phyloP scores from a whole-genome alignment of 2,113 vertebrate species.

The Trichomycterus rosablanca region DNA sequence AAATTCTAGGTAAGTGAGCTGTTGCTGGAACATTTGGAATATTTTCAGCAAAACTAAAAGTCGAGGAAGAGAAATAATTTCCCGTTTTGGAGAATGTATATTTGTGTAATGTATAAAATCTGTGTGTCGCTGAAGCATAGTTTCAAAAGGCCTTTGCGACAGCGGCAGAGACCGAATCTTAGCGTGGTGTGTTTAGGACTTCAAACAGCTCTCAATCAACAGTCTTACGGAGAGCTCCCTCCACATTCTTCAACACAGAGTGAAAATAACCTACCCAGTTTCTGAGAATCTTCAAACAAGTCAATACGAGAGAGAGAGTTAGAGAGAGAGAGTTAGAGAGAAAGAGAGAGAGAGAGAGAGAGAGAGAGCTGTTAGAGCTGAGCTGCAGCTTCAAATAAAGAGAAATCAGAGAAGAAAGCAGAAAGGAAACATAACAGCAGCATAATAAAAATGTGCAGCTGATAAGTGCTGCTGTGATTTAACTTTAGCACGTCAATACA shows the following conservation, averaged over 20 bases:
- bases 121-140: conserved; percentile 63
- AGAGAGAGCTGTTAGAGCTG: conserved; percentile 12
- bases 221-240: conserved; percentile 52
- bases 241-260: conserved; percentile 25
- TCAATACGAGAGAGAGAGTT: conserved; percentile 33
- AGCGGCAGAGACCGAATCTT: conserved; percentile 67
- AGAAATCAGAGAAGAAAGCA: conserved; percentile 32
- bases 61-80: conserved; percentile 62
- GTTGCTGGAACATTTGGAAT: conserved; percentile 23
- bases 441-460: conserved; percentile 14
- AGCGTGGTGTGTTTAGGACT: conserved; percentile 71
- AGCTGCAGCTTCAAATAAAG: conserved; percentile 34
- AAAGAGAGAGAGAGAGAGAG: conserved; percentile 16
- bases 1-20: too few relatives aligned
- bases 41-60: conserved; percentile 55
- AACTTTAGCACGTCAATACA: conserved; percentile 12
- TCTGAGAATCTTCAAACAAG: conserved; percentile 47
- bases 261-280: conserved; percentile 39
- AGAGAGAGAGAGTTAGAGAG: conserved; percentile 30
- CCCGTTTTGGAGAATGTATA: conserved; percentile 68
- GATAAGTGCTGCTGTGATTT: too few relatives aligned
- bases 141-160: conserved; percentile 66
- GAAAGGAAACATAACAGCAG: conserved; percentile 35
- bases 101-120: conserved; percentile 64
- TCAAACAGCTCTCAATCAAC: conserved; percentile 70